phyloP scores from a whole-genome alignment of 2,888 invertebrate genomes.

The Monopis laevigella region DNA sequence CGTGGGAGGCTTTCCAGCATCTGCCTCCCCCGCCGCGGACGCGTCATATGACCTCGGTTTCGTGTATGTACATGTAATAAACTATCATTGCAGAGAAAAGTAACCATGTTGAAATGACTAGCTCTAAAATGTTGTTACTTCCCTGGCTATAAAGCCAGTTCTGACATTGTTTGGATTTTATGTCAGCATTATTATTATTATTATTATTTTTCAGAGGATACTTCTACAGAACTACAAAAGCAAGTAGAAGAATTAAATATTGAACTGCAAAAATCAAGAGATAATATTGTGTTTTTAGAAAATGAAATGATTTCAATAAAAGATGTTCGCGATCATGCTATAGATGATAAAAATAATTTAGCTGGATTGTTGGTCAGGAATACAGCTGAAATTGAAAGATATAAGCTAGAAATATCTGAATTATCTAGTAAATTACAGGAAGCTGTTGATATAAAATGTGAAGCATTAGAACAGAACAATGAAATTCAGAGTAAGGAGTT shows the following conservation, averaged over 20 bases:
- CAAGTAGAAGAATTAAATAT: slow-evolving; percentile 70
- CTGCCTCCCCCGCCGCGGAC: too few species aligned
- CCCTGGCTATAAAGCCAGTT: background rate
- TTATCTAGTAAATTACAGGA: slow-evolving; percentile 78
- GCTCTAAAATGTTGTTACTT: too few species aligned
- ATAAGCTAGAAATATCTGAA: slow-evolving; percentile 73
- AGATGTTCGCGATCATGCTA: slow-evolving; percentile 73
- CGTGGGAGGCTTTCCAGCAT: too few species aligned
- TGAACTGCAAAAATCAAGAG: slow-evolving; percentile 74
- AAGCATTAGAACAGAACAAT: slow-evolving; percentile 81
- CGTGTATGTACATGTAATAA: too few species aligned
- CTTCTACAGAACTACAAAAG: slow-evolving; percentile 38
- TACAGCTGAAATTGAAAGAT: slow-evolving; percentile 76
- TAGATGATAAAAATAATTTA: slow-evolving; percentile 80
- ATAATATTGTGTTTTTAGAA: slow-evolving; percentile 71
- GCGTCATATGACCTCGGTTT: too few species aligned
- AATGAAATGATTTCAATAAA: slow-evolving; percentile 73
- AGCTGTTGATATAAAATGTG: slow-evolving; percentile 84
- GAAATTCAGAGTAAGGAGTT: slow-evolving; percentile 85
- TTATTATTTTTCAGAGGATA: slow-evolving; percentile 70
- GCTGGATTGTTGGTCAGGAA: slow-evolving; percentile 76
- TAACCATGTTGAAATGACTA: too few species aligned
- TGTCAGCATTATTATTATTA: too few species aligned
- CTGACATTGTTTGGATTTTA: too few species aligned
- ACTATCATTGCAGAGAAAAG: too few species aligned